Percentiles rank a stretch among this genome's conserved stretches.
Evolutionary conservation across 2,797 vertebrate species (phyloP).

Genomic region (Pangasius sanitwongsei): DNA sequence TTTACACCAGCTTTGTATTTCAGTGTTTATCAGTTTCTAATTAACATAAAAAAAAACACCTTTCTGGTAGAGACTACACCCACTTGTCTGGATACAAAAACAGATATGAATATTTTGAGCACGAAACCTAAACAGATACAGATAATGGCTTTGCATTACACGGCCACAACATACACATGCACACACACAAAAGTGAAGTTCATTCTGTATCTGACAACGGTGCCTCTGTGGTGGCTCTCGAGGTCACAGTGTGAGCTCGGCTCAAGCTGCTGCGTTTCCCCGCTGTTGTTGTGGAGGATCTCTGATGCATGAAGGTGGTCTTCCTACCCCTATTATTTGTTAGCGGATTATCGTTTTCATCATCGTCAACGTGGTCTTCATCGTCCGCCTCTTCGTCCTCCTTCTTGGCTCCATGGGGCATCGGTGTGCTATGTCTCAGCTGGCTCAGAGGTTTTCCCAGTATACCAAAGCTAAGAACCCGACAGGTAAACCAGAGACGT

Average conservation of each 20-base stretch:
- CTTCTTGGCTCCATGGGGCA: conserved; percentile 51
- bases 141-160: neutral
- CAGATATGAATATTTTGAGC: neutral
- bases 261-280: conserved; percentile 33
- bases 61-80: neutral
- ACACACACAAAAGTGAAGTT: neutral
- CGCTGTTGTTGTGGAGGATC: conserved; percentile 18
- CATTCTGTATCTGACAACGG: conserved; percentile 56
- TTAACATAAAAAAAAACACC: neutral
- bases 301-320: conserved; percentile 46
- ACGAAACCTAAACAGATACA: neutral
- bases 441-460: conserved; percentile 70
- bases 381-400: conserved; percentile 51
- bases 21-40: neutral
- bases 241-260: conserved; percentile 41
- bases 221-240: conserved; percentile 58
- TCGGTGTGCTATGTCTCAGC: conserved; percentile 70
- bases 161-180: neutral
- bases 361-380: conserved; percentile 40
- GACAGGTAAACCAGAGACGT: neutral
- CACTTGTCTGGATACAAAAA: neutral
- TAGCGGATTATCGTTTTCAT: neutral
- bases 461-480: conserved; percentile 73
- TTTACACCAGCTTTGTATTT: neutral
- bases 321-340: conserved; percentile 2